Evolutionary conservation across 2,113 vertebrate species (phyloP).

Genomic region (Porphyrio hochstetteri): DNA sequence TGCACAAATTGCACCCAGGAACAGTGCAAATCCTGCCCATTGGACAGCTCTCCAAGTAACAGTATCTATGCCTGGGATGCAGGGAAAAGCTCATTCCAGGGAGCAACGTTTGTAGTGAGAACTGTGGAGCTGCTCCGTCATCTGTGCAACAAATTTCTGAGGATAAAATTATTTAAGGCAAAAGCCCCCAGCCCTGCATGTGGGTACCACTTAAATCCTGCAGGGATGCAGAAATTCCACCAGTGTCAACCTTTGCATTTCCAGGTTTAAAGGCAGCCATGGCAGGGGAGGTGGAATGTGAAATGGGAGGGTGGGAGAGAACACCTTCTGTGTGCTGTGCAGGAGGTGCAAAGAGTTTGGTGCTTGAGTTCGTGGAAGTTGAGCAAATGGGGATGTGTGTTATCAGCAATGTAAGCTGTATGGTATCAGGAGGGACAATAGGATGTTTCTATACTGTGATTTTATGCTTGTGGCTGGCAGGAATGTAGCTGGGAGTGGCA

Average conservation of each 20-base stretch:
- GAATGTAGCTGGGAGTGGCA: background rate
- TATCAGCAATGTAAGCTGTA: rapidly evolving
- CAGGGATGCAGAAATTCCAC: background rate
- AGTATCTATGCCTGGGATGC: background rate
- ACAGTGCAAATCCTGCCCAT: background rate
- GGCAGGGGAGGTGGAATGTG: background rate
- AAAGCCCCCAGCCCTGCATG: background rate
- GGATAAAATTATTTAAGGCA: background rate
- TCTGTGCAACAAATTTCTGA: background rate
- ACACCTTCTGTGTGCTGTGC: background rate
- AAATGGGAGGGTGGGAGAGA: background rate
- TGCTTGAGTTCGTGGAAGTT: background rate
- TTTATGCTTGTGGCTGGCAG: background rate
- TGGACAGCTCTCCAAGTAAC: background rate
- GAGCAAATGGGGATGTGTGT: rapidly evolving
- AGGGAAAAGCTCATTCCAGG: background rate
- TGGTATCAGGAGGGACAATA: background rate
- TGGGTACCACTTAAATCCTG: background rate
- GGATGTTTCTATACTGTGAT: background rate
- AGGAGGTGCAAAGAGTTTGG: background rate
- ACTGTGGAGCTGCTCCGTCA: background rate
- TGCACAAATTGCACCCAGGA: background rate
- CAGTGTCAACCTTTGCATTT: background rate
- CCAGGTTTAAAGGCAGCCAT: background rate
- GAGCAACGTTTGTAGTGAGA: background rate